Evolutionary conservation across 1,140 invertebrate genomes (phyloP), one percentile per base, ranked within the genome.

Genomic region (Bombus waltoni): DNA sequence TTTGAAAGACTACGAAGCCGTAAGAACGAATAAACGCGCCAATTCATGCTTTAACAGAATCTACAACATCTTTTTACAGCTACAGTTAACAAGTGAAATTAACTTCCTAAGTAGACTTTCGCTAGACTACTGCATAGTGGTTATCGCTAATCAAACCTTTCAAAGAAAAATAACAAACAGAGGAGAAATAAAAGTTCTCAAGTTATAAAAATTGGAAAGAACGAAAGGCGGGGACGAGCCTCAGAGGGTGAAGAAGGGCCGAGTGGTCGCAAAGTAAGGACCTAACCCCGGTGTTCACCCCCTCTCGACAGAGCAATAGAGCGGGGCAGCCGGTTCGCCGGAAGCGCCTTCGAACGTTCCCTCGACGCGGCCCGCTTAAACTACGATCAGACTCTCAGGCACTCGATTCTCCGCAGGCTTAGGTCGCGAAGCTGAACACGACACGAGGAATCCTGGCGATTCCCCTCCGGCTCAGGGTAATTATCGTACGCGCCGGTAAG

Each of bases 381-480:
- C 85, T 90, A 90, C 84, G 89, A 86, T 90, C 87, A 88, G 88
- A 91, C 90, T 90, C 87, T 90, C 83, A 91, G 76, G 81, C 76
- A 91, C 88, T 91, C 89, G 81, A 90, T 87, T 91, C 81, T 90
- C 44, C 89, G 85, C 40, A 87, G 83, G 76, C 90, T 90, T 76
- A 87, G 74, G 78, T 91, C 87, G 90, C 87, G 89, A 80, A 90
- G 86, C 77, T 88, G 89, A 73, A 85, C 90, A 86, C 85, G 89
- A 86, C 87, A 82, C 66, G 77, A 71, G 83, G 78, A 77, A 88
- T 88, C 89, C 76, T 84, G 77, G 53, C 74, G 87, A 86, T 83
- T 87, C 78, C 76, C 88, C 66, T 86, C 89, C 57, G 81, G 75
- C 18, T 83, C 77, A 35, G 81, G 65, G 59, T 74, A 85, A 81